Percentiles rank a stretch among this genome's conserved stretches.
Conservation (phyloP, 2,797 vertebrate species). For the Epinephelus coioides region DNA sequence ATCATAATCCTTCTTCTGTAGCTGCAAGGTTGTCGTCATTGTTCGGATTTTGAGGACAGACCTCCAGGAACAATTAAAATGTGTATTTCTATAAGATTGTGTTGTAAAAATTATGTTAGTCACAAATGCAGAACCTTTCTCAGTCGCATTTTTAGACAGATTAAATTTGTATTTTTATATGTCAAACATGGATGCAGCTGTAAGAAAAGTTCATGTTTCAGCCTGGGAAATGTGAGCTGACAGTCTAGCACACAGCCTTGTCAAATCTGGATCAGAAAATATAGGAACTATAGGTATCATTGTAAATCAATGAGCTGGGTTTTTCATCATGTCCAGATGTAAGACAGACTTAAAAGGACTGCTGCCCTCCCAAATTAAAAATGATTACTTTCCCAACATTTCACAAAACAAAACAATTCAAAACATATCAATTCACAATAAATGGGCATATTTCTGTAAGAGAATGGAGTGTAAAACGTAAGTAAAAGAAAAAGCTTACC, state of each 20-base stretch:
- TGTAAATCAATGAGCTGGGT: slow-evolving; percentile 74
- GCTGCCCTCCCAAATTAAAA: too few species aligned
- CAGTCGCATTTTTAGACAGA: not conserved
- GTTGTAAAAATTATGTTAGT: too few species aligned
- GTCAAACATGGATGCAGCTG: too few species aligned
- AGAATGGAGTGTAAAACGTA: not conserved
- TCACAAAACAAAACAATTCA: not conserved
- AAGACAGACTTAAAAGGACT: not conserved
- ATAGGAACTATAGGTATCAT: slow-evolving; percentile 77
- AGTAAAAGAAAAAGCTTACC: slow-evolving; percentile 77
- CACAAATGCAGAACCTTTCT: not conserved
- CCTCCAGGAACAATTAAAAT: not conserved
- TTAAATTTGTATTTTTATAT: too few species aligned
- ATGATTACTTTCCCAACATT: too few species aligned
- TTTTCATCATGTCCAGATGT: slow-evolving; percentile 77
- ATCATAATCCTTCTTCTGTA: not conserved
- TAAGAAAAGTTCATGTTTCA: not conserved
- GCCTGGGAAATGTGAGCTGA: too few species aligned
- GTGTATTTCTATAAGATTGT: too few species aligned
- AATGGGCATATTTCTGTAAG: not conserved
- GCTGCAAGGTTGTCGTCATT: not conserved
- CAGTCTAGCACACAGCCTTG: too few species aligned
- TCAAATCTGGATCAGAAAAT: slow-evolving; percentile 70
- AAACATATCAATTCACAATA: not conserved
- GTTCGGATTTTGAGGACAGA: not conserved